Conservation (phyloP, 2,797 vertebrate genomes). For the Sebastes wilsoni region DNA sequence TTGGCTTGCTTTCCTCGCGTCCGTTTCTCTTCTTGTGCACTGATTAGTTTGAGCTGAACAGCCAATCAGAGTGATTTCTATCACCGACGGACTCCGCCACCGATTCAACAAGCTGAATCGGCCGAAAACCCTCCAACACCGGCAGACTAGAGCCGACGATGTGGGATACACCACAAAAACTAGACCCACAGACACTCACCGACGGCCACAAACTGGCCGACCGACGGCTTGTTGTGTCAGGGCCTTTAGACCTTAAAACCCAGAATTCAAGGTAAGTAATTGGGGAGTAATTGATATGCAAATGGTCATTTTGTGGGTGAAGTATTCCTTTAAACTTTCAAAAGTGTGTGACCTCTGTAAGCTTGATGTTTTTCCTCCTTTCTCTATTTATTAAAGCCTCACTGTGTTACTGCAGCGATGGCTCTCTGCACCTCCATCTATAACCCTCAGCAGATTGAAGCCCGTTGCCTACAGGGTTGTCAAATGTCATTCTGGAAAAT, state of each 20-base stretch:
- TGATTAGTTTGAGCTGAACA: rapidly evolving
- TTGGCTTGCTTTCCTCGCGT: rapidly evolving
- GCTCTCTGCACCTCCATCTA: background rate
- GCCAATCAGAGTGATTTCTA: no score
- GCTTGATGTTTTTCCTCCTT: background rate
- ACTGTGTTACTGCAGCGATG: background rate
- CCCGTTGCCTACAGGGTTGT: background rate
- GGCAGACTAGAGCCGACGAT: no score
- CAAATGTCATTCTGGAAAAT: conserved; percentile 9
- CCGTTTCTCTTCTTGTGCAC: no score
- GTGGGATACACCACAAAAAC: no score
- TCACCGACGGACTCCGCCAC: no score
- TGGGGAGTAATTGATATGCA: background rate
- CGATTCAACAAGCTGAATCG: rapidly evolving
- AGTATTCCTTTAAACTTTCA: background rate
- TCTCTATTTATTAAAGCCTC: background rate
- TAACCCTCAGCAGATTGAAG: background rate
- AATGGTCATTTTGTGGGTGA: background rate
- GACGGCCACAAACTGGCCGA: no score
- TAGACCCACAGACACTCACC: no score
- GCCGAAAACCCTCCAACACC: rapidly evolving
- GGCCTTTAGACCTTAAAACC: background rate
- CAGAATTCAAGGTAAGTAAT: background rate
- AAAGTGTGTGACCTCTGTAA: background rate
- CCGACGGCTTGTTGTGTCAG: no score